Evolutionary conservation across 2,888 invertebrate species (phyloP), one percentile per base, ranked within the genome.

Genomic region (Philonicus albiceps): DNA sequence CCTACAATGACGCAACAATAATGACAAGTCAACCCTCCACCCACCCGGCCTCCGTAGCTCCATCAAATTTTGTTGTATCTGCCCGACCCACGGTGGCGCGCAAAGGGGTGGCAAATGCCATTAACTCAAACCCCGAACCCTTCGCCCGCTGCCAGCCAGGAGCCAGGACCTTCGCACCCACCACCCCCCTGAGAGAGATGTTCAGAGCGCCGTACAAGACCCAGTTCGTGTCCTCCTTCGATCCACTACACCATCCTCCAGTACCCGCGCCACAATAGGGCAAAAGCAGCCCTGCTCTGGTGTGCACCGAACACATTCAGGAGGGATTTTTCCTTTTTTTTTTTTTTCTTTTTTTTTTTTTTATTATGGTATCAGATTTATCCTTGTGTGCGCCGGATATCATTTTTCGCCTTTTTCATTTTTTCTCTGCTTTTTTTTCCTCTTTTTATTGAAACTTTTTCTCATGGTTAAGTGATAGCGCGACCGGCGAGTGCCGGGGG

Each of bases 391-490:
- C 73, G 84, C 40, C 84, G 84, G 84, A 84, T 84, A 84, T 84
- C 37, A 84, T 83, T 64, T 64, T 78, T 78, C 37, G 27, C 78
- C 64, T 64, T 64, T 55, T 78, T 43, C 49, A 22, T 43, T 78
- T 78, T 78, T 78, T 78, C 49, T 43, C 49, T 78, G 27, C 78
- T 37, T 78, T 83, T 84, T 83, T 84, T 73, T 37, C 13, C 43
- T 84, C 73, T 84, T 84, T 84, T 84, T 73, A 84, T 84, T 84
- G 84, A 84, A 81, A 84, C 43, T 84, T 84, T 84, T 84, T 84
- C 84, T 84, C 84, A 84, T 84, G 84, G 84, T 84, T 84, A 84
- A 84, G 84, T 84, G 84, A 84, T 84, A 84, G 84, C 84, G 73
- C 84, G 84, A 84, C 73, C 84, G 27, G 64, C 22, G 72, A 75